phyloP scores from a whole-genome alignment of 2,113 vertebrate species.

The Neopipo cinnamomea region DNA sequence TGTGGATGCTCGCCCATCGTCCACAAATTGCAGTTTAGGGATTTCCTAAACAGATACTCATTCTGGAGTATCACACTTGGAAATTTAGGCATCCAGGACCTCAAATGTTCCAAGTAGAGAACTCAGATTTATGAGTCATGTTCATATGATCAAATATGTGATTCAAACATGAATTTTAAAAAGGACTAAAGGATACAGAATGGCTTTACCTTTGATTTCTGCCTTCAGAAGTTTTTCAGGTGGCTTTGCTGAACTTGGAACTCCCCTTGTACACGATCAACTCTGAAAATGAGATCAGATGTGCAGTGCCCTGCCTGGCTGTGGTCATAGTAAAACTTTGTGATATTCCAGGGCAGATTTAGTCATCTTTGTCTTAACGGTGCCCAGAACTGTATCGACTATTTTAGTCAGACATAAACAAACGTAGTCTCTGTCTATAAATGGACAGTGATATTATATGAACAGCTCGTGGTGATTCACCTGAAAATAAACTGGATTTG shows the following conservation, averaged over 20 bases:
- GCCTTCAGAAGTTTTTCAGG: not conserved
- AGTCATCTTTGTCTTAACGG: not conserved
- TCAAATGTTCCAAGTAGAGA: not conserved
- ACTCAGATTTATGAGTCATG: conserved; percentile 7
- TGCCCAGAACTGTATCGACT: not conserved
- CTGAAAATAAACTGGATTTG: conserved; percentile 18
- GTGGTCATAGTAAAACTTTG: not conserved
- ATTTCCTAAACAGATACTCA: not conserved
- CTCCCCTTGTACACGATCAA: not conserved
- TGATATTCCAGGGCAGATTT: conserved; percentile 8
- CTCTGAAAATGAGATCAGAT: not conserved
- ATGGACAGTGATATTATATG: not conserved
- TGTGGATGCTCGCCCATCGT: not conserved
- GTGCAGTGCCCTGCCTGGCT: not conserved
- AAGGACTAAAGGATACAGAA: not conserved
- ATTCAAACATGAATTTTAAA: not conserved
- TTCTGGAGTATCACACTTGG: not conserved
- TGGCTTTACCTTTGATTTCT: not conserved
- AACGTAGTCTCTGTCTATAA: not conserved
- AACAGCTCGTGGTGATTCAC: conserved; percentile 34
- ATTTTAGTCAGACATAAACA: conserved; percentile 28
- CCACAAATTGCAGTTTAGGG: not conserved
- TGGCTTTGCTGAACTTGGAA: not conserved
- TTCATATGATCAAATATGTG: conserved; percentile 9
- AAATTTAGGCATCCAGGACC: not conserved